A percentile compares a stretch with the other conserved stretches of the same genome.
Evolutionary conservation across 2,113 vertebrate species (phyloP).

Genomic region (Urocolius indicus): DNA sequence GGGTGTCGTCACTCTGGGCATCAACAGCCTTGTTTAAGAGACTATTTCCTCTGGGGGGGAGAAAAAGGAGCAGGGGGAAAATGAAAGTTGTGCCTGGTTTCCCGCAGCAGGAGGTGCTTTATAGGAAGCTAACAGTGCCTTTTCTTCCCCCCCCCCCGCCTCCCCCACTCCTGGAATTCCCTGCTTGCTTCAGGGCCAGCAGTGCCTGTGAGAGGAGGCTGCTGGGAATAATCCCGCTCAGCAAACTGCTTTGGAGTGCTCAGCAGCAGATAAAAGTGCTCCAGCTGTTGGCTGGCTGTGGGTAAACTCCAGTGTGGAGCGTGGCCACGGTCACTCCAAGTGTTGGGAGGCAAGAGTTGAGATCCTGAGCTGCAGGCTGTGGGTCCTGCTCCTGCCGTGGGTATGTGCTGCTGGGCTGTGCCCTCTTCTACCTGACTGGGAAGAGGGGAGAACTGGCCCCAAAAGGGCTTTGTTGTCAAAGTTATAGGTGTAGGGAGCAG

Average conservation of each 20-base stretch:
- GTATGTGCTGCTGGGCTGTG: accelerated
- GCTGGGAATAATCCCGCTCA: background rate
- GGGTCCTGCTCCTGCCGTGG: background rate
- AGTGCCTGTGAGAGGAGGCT: background rate
- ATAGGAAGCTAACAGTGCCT: background rate
- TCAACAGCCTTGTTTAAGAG: accelerated
- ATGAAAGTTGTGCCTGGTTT: background rate
- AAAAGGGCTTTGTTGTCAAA: background rate
- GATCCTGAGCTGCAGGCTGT: background rate
- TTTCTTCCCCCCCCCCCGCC: no score
- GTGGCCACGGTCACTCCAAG: accelerated
- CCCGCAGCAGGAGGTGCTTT: background rate
- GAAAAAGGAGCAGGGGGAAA: background rate
- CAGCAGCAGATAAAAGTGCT: background rate
- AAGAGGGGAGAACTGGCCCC: background rate
- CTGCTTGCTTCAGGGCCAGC: accelerated
- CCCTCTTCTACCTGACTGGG: accelerated
- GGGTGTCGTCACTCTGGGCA: background rate
- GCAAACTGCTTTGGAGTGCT: background rate
- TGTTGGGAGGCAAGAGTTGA: accelerated
- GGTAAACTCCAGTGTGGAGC: accelerated
- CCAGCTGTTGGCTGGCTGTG: background rate
- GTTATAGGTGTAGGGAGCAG: background rate
- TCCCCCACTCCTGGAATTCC: background rate
- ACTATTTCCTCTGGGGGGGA: background rate